Base-by-base conservation (phyloP, 2,888 invertebrate species). In the Ennomos quercinarius region DNA sequence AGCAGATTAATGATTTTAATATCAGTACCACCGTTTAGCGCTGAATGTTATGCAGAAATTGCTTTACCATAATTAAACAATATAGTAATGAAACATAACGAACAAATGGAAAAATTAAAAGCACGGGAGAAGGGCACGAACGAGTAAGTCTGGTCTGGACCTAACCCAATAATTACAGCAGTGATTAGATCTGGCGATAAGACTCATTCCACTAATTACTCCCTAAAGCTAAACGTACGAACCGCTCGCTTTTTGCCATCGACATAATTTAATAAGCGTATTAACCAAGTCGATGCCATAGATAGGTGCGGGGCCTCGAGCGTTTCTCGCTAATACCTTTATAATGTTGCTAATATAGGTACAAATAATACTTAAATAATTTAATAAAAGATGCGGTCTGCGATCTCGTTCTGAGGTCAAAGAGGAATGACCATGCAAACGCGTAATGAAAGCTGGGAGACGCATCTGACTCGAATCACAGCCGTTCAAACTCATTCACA, bases 211-310 rank as follows among this genome's bases (percentile, higher is more conserved):
- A 83, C 88, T 92, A 92, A 92, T 91, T 92, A 91, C 91, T 92
- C 91, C 92, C 92, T 91, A 87, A 89, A 92, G 92, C 92, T 84
- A 92, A 89, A 89, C 80, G 83, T 80, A 77, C 78, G 73, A 73
- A 77, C 73, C 71, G 72, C 79, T 80, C 80, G 76, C 83, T 87
- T 91, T 90, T 91, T 89, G 89, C 92, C 83, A 84, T 89, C 87
- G 85, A 91, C 83, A 84, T 87, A 89, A 90, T 89, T 89, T 91
- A 90, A 92, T 92, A 91, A 91, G 86, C 85, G 86, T 87, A 91
- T 91, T 91, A 91, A 88, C 81, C 85, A 77, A 84, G 75, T 81
- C 84, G 90, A 91, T 90, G 83, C 84, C 80, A 81, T 83, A 86
- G 91, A 91, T 91, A 91, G 80, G 83, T 78, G 72, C 72, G 63